A percentile compares a stretch with the other conserved stretches of the same genome.
Evolutionary conservation across 2,113 vertebrate genomes (phyloP).

Genomic region (Apteryx mantelli): DNA sequence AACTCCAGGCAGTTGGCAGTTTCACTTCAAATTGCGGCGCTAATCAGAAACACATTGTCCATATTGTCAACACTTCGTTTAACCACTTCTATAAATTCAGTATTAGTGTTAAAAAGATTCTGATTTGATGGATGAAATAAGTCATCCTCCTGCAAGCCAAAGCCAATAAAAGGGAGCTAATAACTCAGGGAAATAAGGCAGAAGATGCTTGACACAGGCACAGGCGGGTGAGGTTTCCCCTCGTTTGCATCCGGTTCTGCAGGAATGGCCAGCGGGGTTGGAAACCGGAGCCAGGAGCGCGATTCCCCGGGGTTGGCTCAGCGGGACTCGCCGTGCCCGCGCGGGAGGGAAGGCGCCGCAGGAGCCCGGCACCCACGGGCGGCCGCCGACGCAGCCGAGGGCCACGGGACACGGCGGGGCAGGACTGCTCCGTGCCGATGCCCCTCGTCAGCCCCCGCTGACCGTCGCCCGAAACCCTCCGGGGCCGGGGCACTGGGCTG

Average conservation of each 20-base stretch:
- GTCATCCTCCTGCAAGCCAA: slow-evolving; percentile 74
- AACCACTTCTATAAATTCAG: slow-evolving; percentile 83
- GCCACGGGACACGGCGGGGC: too few species aligned
- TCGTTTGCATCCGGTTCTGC: slow-evolving; percentile 26
- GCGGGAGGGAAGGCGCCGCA: too few species aligned
- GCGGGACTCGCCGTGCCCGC: too few species aligned
- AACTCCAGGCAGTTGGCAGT: slow-evolving; percentile 70
- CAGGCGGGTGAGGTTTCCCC: slow-evolving; percentile 29
- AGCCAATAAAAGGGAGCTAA: slow-evolving; percentile 76
- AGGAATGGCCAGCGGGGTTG: not conserved
- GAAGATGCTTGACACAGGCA: slow-evolving; percentile 53
- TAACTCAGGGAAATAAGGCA: slow-evolving; percentile 61
- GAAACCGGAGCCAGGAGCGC: not conserved
- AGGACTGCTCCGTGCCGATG: too few species aligned
- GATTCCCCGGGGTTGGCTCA: too few species aligned
- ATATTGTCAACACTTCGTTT: slow-evolving; percentile 83
- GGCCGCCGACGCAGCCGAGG: too few species aligned
- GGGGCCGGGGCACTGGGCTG: too few species aligned
- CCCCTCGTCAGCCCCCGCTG: too few species aligned
- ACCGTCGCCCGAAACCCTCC: too few species aligned
- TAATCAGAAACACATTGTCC: slow-evolving; percentile 85
- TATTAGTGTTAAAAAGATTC: slow-evolving; percentile 76
- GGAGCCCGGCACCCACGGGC: too few species aligned
- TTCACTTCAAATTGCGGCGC: slow-evolving; percentile 69
- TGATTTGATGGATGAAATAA: slow-evolving; percentile 79